phyloP scores from a whole-genome alignment of 2,888 invertebrate genomes.

The Drosophila prolongata region DNA sequence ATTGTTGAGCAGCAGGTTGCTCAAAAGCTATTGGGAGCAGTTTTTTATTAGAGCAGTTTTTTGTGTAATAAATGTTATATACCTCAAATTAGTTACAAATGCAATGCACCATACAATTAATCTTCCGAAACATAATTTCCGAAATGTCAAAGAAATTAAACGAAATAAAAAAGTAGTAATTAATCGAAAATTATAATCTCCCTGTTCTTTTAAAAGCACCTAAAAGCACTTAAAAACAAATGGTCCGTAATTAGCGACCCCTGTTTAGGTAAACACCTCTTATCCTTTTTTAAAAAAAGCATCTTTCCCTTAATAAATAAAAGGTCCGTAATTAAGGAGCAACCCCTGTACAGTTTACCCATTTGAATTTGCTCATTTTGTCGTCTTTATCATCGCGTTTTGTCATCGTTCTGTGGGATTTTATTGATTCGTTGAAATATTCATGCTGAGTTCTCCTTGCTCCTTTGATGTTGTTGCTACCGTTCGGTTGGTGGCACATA shows the following conservation, averaged over 20 bases:
- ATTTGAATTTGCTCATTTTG: conserved; percentile 49
- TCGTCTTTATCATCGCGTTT: conserved; percentile 40
- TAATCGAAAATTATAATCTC: background rate
- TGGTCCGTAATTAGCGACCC: conserved; percentile 1
- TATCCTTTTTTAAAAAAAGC: background rate
- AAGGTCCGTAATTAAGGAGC: background rate
- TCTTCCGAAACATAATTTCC: background rate
- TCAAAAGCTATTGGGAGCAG: background rate
- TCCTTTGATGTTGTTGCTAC: conserved; percentile 18
- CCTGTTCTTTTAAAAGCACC: background rate
- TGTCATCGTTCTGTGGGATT: conserved; percentile 72
- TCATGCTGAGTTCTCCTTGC: conserved; percentile 25
- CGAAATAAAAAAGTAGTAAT: background rate
- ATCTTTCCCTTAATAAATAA: background rate
- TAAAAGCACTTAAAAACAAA: background rate
- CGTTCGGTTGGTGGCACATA: conserved; percentile 44
- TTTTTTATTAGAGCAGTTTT: conserved; percentile 5
- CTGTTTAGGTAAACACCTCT: background rate
- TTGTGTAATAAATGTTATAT: background rate
- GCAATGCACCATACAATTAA: background rate
- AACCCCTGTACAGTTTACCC: conserved; percentile 5
- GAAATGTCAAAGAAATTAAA: background rate
- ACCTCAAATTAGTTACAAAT: background rate
- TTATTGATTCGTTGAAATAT: conserved; percentile 79
- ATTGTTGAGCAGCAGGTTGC: background rate